Base-by-base conservation (phyloP, 2,113 vertebrate species). In the Cygnus atratus region DNA sequence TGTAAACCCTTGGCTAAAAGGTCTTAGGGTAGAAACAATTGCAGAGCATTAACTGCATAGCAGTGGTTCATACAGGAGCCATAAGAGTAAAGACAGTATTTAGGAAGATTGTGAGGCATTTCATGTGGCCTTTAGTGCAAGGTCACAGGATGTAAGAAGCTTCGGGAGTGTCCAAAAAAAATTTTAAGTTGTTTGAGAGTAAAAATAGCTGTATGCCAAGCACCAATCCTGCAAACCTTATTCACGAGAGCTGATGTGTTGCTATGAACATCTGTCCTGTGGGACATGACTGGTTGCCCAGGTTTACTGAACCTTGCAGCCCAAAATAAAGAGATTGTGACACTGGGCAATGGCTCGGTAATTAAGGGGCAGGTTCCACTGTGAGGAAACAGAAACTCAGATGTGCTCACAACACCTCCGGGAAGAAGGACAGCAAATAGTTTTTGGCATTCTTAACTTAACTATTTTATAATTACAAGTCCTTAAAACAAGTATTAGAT, bases 61-160 rank as follows among this genome's bases (percentile, higher is more conserved):
- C 93, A 95, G 93, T 50, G 94, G 94, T 28, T 95, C 91, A 11
- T 90, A 88, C 90, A 39, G 94, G 93, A 97, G 93, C 93, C 84
- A 6, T 37, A 4, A 17, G 95, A 88, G 80, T 94, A 65, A 94
- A 86, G 87, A 44, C 25, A 96, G 92, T 20, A 17, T 63, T 92
- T n/a, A 84, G 87, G 81, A 87, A 71, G 76, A 86, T 70, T 25
- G 77, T 7, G n/a, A 74, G 68, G 88, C 71, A 54, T 92, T 96
- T 90, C 43, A 26, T 46, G 59, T 68, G 77, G 80, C 80, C 63
- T 92, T 74, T 24, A 74, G 66, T 67, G 88, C 73, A 41, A 78
- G 92, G 79, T 74, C 93, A 81, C 5, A 39, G 75, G 48, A 29
- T 61, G 68, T 26, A 20, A 72, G 76, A 61, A 84, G 86, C 65